Percentiles rank a stretch among this genome's conserved stretches.
Conservation (phyloP, 2,797 vertebrate species). For the Argentina silus region DNA sequence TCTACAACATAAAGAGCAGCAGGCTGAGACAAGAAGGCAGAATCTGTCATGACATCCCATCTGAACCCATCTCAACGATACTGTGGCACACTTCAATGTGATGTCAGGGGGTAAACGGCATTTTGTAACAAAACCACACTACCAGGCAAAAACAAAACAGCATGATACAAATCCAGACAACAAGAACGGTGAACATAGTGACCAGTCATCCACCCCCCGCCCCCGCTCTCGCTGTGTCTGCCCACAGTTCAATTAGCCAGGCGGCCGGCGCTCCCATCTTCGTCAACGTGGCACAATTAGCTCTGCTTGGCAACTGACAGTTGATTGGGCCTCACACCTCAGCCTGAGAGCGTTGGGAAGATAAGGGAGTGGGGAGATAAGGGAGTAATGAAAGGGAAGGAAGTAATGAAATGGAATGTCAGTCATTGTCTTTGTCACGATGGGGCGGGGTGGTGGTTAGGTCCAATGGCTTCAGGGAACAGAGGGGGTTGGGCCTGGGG, state of each 20-base stretch:
- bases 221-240: not conserved
- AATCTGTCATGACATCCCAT: conserved; percentile 1
- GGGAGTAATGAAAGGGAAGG: conserved; percentile 77
- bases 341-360: conserved; percentile 50
- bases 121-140: conserved; percentile 54
- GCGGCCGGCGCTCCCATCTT: conserved; percentile 14
- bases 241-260: conserved; percentile 1
- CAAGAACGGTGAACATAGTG: conserved; percentile 36
- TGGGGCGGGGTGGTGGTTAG: conserved; percentile 41
- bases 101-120: conserved; percentile 5
- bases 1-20: conserved; percentile 12
- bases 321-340: conserved; percentile 76
- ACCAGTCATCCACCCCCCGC: conserved; percentile 27
- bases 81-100: not conserved
- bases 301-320: conserved; percentile 77
- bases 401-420: conserved; percentile 81
- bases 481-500: conserved; percentile 15
- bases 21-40: conserved; percentile 30
- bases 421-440: conserved; percentile 77
- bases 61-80: conserved; percentile 7
- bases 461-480: conserved; percentile 21
- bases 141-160: conserved; percentile 66
- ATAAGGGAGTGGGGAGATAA: conserved; percentile 50
- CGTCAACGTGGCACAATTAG: conserved; percentile 70
- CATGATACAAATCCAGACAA: conserved; percentile 47